A percentile compares a stretch with the other conserved stretches of the same genome.
These are phyloP conservation scores for Sarcophaga subvicina DNA, from an alignment of 2,888 invertebrate genomes.

Conservation along the genomic window DNA sequence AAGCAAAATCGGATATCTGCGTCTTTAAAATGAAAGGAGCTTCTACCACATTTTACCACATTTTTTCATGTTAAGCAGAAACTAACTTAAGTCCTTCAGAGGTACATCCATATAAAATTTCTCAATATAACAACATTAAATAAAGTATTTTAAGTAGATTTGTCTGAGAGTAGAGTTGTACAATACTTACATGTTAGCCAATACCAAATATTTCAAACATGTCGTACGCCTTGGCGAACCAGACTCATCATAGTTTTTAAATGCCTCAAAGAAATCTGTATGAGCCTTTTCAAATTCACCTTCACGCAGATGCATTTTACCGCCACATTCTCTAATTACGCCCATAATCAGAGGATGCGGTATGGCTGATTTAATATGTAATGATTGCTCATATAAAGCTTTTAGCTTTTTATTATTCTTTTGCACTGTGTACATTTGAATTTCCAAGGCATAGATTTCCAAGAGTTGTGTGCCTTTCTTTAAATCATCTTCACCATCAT, in stretches of 20 bases:
- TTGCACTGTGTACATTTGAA: constrained; percentile 99
- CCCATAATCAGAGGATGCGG: constrained; percentile 99
- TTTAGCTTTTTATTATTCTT: constrained; percentile 99
- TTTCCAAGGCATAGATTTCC: constrained; percentile 99
- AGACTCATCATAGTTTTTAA: constrained; percentile 99
- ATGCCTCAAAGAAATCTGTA: constrained; percentile 99
- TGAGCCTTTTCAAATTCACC: constrained; percentile 99
- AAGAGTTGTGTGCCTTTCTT: constrained; percentile 98
- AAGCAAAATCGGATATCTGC: too few species aligned
- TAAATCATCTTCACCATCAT: constrained; percentile 98
- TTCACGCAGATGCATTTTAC: constrained; percentile 99
- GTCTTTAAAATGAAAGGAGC: too few species aligned
- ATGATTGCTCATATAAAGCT: constrained; percentile 97
- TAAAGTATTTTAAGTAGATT: too few species aligned
- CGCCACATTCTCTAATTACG: constrained; percentile 99
- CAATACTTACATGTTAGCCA: constrained; percentile 96
- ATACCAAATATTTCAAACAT: constrained; percentile 97
- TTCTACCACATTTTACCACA: too few species aligned
- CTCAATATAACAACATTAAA: too few species aligned
- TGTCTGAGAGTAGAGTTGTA: too few species aligned
- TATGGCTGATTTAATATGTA: constrained; percentile 99
- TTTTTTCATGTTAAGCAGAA: too few species aligned
- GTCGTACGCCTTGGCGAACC: constrained; percentile 98
- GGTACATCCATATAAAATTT: too few species aligned
- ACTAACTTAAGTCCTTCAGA: too few species aligned